phyloP scores from a whole-genome alignment of 2,888 invertebrate species.

The Tipula unca region DNA sequence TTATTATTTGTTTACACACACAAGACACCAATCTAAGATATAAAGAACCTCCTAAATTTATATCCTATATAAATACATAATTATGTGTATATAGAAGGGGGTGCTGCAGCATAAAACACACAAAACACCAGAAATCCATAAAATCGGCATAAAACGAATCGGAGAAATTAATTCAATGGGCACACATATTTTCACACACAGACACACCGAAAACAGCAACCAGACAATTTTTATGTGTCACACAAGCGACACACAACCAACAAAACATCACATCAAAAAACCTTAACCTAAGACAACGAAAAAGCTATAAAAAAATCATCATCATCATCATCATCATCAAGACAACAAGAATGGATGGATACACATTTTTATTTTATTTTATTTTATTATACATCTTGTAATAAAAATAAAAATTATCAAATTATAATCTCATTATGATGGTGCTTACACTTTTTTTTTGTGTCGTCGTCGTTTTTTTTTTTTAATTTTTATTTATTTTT shows the following conservation, averaged over 20 bases:
- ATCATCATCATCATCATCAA: background rate
- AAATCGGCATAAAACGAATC: background rate
- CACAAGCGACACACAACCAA: no score
- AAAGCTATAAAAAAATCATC: background rate
- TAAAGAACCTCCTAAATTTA: background rate
- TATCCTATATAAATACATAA: background rate
- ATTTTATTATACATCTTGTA: background rate
- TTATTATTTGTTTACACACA: background rate
- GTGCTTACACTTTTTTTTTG: background rate
- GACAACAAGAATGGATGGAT: background rate
- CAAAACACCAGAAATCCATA: background rate
- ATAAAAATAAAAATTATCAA: constrained; percentile 14
- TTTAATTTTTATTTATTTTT: background rate
- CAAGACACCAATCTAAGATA: background rate
- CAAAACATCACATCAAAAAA: background rate
- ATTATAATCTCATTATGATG: constrained; percentile 8
- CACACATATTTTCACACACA: background rate
- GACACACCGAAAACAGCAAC: background rate
- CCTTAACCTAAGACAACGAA: background rate
- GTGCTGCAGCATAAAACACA: background rate
- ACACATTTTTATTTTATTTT: background rate
- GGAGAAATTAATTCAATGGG: constrained; percentile 8
- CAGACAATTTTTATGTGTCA: constrained; percentile 2
- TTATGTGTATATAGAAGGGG: background rate
- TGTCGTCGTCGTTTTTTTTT: no score